A percentile compares a stretch with the other conserved stretches of the same genome.
Conservation (phyloP, 2,888 invertebrate species). For the Pinctada fucata region DNA sequence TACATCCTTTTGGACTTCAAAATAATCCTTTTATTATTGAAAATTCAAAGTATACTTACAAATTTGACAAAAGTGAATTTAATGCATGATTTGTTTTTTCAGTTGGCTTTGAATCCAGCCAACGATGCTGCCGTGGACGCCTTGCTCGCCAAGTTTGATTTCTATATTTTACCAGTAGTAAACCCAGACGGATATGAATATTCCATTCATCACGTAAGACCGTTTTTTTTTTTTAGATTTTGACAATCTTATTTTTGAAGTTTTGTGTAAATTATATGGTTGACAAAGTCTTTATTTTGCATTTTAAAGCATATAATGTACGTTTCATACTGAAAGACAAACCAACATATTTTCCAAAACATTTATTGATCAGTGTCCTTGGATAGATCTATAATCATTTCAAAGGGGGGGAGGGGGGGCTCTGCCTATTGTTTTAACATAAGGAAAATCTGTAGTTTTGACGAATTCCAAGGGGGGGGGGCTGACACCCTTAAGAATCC, state of each 20-base stretch:
- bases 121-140: constrained; percentile 27
- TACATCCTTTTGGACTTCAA: constrained; percentile 78
- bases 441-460: too few species aligned
- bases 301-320: background rate
- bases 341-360: background rate
- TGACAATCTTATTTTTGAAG: background rate
- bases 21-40: too few species aligned
- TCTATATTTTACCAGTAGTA: constrained; percentile 49
- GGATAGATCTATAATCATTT: too few species aligned
- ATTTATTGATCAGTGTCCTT: too few species aligned
- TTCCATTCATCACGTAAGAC: constrained; percentile 36
- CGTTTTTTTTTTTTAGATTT: background rate
- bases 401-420: too few species aligned
- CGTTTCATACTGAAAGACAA: background rate
- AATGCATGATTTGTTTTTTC: constrained; percentile 9
- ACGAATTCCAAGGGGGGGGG: too few species aligned
- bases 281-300: background rate
- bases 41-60: too few species aligned
- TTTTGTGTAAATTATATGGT: background rate
- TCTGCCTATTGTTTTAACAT: too few species aligned
- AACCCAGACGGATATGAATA: constrained; percentile 60
- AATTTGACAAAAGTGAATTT: too few species aligned
- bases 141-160: constrained; percentile 46
- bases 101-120: constrained; percentile 48
- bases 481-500: too few species aligned